Conservation (phyloP, 2,888 invertebrate genomes). For the Apamea epomidion region DNA sequence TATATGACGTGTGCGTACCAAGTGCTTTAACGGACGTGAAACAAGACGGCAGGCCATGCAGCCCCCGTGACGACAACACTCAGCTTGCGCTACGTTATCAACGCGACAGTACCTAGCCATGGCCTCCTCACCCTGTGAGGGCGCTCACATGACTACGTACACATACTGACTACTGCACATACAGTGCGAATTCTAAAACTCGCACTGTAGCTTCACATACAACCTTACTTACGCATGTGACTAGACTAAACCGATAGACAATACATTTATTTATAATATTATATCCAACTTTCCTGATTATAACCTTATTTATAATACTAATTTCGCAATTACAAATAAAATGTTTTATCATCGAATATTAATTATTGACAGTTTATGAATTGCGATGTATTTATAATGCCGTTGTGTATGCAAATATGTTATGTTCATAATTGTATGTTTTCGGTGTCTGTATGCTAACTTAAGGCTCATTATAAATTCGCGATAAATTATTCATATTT, state of each 20-base stretch:
- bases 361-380: constrained; percentile 53
- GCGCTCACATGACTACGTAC: constrained; percentile 63
- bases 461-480: constrained; percentile 68
- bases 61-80: constrained; percentile 42
- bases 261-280: constrained; percentile 55
- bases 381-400: constrained; percentile 65
- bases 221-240: constrained; percentile 56
- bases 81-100: constrained; percentile 55
- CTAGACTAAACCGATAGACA: constrained; percentile 47
- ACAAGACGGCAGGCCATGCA: constrained; percentile 43
- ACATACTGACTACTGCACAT: constrained; percentile 44
- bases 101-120: constrained; percentile 58
- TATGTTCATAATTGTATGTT: constrained; percentile 71
- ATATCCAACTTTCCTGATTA: constrained; percentile 45
- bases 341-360: constrained; percentile 62
- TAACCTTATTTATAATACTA: constrained; percentile 52
- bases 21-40: constrained; percentile 60
- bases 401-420: constrained; percentile 59
- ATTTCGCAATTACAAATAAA: constrained; percentile 56
- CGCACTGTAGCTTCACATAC: constrained; percentile 48
- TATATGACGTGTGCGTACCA: constrained; percentile 60
- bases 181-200: constrained; percentile 21
- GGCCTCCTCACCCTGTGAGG: constrained; percentile 72
- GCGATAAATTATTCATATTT: constrained; percentile 73
- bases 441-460: constrained; percentile 70